phyloP scores from a whole-genome alignment of 2,888 invertebrate genomes.

The Metellina segmentata region DNA sequence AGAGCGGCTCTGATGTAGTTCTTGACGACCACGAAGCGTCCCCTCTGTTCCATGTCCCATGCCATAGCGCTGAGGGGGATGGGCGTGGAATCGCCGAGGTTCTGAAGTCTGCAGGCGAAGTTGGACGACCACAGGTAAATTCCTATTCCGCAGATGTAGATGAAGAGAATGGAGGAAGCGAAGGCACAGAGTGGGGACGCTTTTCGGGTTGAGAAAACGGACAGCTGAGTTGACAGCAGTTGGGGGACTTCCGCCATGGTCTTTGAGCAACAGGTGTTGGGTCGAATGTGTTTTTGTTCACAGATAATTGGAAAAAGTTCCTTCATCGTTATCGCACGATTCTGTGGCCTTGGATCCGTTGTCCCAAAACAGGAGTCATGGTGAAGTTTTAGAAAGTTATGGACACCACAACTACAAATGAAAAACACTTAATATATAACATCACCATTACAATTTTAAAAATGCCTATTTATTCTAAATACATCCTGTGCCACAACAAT shows the following conservation, averaged over 20 bases:
- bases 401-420: too few species aligned
- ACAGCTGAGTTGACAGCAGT: constrained; percentile 11
- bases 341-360: too few species aligned
- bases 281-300: neutral
- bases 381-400: too few species aligned
- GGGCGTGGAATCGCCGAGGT: constrained; percentile 30
- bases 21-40: constrained; percentile 70
- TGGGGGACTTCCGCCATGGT: constrained; percentile 34
- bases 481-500: too few species aligned
- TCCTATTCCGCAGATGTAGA: constrained; percentile 67
- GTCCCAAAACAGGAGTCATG: too few species aligned
- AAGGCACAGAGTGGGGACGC: constrained; percentile 54
- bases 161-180: constrained; percentile 53
- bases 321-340: too few species aligned
- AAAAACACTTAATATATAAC: too few species aligned
- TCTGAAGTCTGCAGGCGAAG: constrained; percentile 46
- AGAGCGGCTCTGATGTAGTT: constrained; percentile 72
- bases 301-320: neutral
- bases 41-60: constrained; percentile 75
- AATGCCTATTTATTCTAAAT: too few species aligned
- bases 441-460: too few species aligned
- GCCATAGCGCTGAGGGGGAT: neutral
- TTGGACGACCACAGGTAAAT: constrained; percentile 68
- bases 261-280: neutral
- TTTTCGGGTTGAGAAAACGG: constrained; percentile 2